phyloP scores from a whole-genome alignment of 2,888 invertebrate genomes.

The Tachystola acroxantha region DNA sequence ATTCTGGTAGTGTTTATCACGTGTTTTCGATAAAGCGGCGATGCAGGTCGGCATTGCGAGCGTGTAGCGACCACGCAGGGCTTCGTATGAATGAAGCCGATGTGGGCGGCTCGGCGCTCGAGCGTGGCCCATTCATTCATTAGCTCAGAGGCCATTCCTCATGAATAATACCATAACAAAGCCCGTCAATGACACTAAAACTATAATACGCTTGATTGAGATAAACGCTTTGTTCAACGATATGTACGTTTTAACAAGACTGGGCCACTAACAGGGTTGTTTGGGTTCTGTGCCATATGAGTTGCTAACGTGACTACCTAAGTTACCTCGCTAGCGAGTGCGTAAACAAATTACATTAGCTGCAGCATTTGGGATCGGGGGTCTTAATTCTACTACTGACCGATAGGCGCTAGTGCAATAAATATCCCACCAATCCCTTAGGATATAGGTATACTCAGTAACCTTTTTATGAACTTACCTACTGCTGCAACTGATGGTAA shows the following conservation, averaged over 20 bases:
- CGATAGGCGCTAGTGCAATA: no score
- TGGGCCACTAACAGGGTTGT: background rate
- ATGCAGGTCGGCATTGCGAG: slow-evolving; percentile 43
- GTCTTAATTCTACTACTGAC: no score
- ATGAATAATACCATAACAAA: slow-evolving; percentile 72
- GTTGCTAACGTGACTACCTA: no score
- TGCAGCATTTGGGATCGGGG: no score
- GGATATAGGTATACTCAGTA: no score
- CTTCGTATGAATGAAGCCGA: slow-evolving; percentile 65
- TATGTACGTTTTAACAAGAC: background rate
- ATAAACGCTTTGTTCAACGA: slow-evolving; percentile 8
- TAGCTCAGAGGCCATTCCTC: slow-evolving; percentile 67
- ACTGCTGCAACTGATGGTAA: no score
- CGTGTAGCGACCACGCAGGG: slow-evolving; percentile 58
- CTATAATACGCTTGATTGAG: slow-evolving; percentile 14
- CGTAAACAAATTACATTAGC: no score
- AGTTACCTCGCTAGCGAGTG: no score
- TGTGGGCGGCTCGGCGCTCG: slow-evolving; percentile 57
- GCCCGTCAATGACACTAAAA: slow-evolving; percentile 54
- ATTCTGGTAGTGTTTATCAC: background rate
- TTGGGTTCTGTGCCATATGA: no score
- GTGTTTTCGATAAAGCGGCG: slow-evolving; percentile 2
- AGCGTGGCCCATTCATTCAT: slow-evolving; percentile 67
- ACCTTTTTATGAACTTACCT: no score
- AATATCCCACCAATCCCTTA: no score